Evolutionary conservation across 2,888 invertebrate genomes (phyloP).

Genomic region (Stenodera caucasica): DNA sequence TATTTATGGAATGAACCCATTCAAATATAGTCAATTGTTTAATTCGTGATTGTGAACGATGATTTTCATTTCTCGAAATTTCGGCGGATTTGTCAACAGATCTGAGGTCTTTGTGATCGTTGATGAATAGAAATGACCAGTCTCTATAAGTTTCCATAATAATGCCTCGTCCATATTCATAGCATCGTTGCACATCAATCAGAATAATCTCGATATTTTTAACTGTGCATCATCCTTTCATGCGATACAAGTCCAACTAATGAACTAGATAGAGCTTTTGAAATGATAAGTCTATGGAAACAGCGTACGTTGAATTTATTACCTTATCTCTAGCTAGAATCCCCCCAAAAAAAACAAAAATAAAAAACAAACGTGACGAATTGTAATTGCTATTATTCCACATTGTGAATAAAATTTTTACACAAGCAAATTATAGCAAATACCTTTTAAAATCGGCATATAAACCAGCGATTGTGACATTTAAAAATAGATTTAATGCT

Average conservation of each 20-base stretch:
- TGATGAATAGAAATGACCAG: constrained; percentile 3
- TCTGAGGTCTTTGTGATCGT: not conserved
- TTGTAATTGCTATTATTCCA: not conserved
- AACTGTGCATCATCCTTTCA: not conserved
- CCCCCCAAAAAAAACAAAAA: no score
- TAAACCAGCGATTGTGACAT: no score
- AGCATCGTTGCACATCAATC: not conserved
- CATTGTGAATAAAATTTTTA: not conserved
- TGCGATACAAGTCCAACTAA: not conserved
- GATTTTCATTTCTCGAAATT: no score
- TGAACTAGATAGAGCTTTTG: not conserved
- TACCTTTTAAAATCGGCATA: no score
- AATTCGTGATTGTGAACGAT: no score
- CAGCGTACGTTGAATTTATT: no score
- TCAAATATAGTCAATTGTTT: not conserved
- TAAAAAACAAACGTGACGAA: no score
- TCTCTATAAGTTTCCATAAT: not conserved
- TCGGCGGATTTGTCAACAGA: not conserved
- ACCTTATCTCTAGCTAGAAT: no score
- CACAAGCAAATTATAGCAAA: not conserved
- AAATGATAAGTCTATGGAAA: no score
- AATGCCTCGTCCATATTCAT: constrained; percentile 2
- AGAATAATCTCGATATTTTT: not conserved
- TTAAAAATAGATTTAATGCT: no score
- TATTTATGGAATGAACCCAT: constrained; percentile 27